Evolutionary conservation across 2,888 invertebrate genomes (phyloP).

Genomic region (Scaeva pyrastri): DNA sequence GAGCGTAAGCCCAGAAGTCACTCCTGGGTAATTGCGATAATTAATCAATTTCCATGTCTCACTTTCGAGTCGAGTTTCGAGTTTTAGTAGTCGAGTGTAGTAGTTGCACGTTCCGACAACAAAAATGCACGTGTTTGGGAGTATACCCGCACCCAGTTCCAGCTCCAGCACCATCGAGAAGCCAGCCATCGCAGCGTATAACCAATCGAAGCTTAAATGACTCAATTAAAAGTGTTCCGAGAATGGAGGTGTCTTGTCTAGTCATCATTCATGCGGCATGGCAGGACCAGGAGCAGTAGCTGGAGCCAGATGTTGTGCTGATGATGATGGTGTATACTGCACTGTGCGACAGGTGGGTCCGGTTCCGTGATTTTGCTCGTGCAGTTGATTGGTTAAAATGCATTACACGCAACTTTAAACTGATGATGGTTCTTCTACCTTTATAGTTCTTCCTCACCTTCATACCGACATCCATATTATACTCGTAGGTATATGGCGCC

Average conservation of each 20-base stretch:
- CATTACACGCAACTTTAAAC: conserved; percentile 18
- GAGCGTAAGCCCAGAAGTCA: conserved; percentile 68
- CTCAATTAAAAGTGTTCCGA: conserved; percentile 68
- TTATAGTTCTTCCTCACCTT: too few relatives aligned
- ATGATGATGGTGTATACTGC: not conserved
- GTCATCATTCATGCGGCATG: conserved; percentile 23
- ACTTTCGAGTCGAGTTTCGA: conserved; percentile 1
- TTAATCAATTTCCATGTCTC: conserved; percentile 66
- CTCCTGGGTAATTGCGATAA: conserved; percentile 68
- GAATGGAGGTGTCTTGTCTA: conserved; percentile 4
- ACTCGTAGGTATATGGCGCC: not conserved
- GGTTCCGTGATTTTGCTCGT: conserved; percentile 59
- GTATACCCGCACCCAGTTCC: conserved; percentile 1
- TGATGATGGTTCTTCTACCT: not conserved
- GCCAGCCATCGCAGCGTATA: not conserved
- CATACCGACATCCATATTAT: not conserved
- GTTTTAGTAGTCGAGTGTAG: not conserved
- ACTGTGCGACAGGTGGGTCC: conserved; percentile 59
- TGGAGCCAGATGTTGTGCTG: too few relatives aligned
- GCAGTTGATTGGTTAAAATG: conserved; percentile 53
- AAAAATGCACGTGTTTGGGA: conserved; percentile 51
- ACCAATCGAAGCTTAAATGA: conserved; percentile 69
- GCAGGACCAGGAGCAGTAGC: too few relatives aligned
- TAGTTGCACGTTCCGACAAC: not conserved
- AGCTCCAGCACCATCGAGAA: too few relatives aligned